Evolutionary conservation across 2,113 vertebrate genomes (phyloP).

Genomic region (Miniopterus natalensis): DNA sequence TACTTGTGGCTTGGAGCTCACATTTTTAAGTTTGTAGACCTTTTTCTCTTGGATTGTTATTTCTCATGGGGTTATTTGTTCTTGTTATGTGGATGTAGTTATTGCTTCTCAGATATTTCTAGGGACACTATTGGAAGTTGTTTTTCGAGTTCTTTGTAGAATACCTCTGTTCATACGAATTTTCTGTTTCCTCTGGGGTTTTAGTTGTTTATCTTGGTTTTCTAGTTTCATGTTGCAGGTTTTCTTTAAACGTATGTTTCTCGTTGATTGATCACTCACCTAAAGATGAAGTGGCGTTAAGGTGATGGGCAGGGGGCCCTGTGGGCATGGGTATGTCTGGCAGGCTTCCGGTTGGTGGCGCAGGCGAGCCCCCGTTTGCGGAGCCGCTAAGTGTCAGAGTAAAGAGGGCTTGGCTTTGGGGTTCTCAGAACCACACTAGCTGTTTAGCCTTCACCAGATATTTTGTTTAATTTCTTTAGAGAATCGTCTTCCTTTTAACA

Average conservation of each 20-base stretch:
- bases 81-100: neutral
- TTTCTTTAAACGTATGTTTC: neutral
- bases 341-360: neutral
- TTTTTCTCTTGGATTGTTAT: neutral
- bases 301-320: neutral
- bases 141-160: neutral
- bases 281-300: neutral
- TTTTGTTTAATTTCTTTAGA: neutral
- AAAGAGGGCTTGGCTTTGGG: neutral
- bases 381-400: neutral
- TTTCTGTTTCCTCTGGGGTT: neutral
- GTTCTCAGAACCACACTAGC: neutral
- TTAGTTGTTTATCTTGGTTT: neutral
- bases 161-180: neutral
- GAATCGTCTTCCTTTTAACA: neutral
- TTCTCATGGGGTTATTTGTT: neutral
- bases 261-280: too few relatives aligned
- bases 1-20: neutral
- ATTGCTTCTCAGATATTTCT: neutral
- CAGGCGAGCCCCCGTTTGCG: accelerated
- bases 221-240: neutral
- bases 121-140: neutral
- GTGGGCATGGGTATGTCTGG: accelerated
- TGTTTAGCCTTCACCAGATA: neutral
- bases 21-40: neutral